Conservation (phyloP, 1,140 invertebrate species). For the Cyclargus thomasi region DNA sequence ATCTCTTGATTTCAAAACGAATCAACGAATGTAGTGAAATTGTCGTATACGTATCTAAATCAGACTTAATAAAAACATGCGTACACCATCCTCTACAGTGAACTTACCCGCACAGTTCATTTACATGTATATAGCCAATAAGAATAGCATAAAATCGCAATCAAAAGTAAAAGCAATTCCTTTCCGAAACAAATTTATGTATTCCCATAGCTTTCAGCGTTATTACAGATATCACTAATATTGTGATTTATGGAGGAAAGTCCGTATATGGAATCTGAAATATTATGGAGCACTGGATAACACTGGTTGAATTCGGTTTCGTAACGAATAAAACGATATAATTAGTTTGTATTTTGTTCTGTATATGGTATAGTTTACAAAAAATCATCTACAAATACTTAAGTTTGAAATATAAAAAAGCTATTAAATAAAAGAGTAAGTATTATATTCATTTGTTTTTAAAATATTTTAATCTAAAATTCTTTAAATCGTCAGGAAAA, state of each 20-base stretch:
- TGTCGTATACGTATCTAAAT: neutral
- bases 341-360: neutral
- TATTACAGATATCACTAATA: conserved; percentile 14
- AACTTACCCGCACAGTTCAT: neutral
- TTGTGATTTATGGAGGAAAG: conserved; percentile 5
- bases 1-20: too few relatives aligned
- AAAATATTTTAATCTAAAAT: too few relatives aligned
- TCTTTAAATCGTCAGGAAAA: too few relatives aligned
- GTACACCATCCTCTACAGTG: neutral
- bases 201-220: conserved; percentile 14
- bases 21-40: too few relatives aligned
- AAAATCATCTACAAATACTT: too few relatives aligned
- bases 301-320: conserved; percentile 6
- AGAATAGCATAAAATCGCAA: conserved; percentile 12
- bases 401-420: too few relatives aligned
- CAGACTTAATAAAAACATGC: neutral
- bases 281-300: conserved; percentile 9
- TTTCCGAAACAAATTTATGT: conserved; percentile 13
- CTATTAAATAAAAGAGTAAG: too few relatives aligned
- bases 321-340: neutral
- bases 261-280: conserved; percentile 15
- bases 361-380: too few relatives aligned
- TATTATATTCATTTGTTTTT: too few relatives aligned
- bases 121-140: conserved; percentile 12
- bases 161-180: conserved; percentile 14